phyloP scores from a whole-genome alignment of 1,140 invertebrate genomes.

The Andricus grossulariae region DNA sequence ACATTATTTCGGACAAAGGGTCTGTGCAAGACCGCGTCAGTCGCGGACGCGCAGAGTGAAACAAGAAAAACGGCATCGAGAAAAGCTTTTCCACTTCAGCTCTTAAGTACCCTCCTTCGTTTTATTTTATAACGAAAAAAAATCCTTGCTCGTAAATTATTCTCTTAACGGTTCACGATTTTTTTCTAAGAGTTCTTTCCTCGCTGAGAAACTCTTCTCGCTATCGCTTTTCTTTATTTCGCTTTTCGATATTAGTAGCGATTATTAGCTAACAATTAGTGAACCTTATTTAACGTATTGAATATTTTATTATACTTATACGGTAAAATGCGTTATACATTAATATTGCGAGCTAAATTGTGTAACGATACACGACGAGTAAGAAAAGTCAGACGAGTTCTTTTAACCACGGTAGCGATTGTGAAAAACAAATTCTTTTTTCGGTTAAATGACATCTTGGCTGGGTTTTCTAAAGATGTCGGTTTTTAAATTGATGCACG shows the following conservation, averaged over 20 bases:
- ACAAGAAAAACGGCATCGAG: slow-evolving; percentile 33
- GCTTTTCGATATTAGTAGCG: slow-evolving; percentile 14
- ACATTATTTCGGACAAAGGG: slow-evolving; percentile 45
- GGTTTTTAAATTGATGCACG: no score
- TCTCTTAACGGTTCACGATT: background rate
- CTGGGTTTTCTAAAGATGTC: no score
- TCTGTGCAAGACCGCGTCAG: slow-evolving; percentile 22
- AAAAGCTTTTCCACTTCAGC: slow-evolving; percentile 18
- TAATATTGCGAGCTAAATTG: slow-evolving; percentile 42
- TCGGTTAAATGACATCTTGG: no score
- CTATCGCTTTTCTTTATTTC: background rate
- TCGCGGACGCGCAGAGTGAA: slow-evolving; percentile 38
- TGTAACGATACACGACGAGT: slow-evolving; percentile 46
- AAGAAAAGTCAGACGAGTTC: slow-evolving; percentile 43
- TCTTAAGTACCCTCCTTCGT: slow-evolving; percentile 10
- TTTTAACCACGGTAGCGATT: slow-evolving; percentile 45
- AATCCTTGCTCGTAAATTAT: background rate
- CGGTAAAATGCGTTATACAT: slow-evolving; percentile 30
- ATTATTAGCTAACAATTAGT: slow-evolving; percentile 34
- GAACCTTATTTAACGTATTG: slow-evolving; percentile 35
- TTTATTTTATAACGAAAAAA: slow-evolving; percentile 19
- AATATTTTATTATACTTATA: slow-evolving; percentile 39
- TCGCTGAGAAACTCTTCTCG: slow-evolving; percentile 2
- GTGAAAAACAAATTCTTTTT: background rate
- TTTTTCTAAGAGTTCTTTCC: background rate